Evolutionary conservation across 2,888 invertebrate genomes (phyloP).

Genomic region (Aphodius granarius): DNA sequence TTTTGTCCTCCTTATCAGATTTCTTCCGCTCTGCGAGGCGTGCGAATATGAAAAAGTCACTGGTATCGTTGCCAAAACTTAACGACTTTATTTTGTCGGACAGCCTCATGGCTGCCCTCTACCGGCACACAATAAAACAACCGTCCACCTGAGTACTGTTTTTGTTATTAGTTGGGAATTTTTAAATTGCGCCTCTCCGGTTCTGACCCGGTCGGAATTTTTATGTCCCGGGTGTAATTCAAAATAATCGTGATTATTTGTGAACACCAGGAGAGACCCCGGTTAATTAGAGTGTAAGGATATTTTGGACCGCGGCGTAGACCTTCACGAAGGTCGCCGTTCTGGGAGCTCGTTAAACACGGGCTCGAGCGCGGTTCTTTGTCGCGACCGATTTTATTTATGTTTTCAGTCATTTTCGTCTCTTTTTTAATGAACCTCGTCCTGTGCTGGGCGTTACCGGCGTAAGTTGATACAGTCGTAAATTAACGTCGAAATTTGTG

Average conservation of each 20-base stretch:
- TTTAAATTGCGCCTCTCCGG: constrained; percentile 17
- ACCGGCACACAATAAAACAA: neutral
- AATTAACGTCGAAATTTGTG: neutral
- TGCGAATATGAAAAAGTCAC: neutral
- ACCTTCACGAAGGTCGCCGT: neutral
- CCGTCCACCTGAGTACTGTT: constrained; percentile 31
- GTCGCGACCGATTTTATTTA: neutral
- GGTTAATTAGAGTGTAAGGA: neutral
- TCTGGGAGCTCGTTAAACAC: neutral
- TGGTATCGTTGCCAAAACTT: neutral
- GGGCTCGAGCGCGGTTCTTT: neutral
- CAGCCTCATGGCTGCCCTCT: neutral
- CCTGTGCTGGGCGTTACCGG: neutral
- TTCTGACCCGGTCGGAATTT: constrained; percentile 10
- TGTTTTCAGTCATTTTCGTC: neutral
- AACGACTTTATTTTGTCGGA: neutral
- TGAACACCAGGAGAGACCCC: neutral
- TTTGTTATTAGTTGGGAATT: constrained; percentile 31
- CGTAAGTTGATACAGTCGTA: neutral
- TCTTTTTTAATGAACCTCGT: neutral
- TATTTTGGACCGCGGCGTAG: neutral
- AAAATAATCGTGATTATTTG: constrained; percentile 24
- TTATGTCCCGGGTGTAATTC: constrained; percentile 20
- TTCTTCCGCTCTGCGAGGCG: neutral
- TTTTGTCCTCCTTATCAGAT: neutral